Evolutionary conservation across 2,888 invertebrate genomes (phyloP).

Genomic region (Andrena minutula): DNA sequence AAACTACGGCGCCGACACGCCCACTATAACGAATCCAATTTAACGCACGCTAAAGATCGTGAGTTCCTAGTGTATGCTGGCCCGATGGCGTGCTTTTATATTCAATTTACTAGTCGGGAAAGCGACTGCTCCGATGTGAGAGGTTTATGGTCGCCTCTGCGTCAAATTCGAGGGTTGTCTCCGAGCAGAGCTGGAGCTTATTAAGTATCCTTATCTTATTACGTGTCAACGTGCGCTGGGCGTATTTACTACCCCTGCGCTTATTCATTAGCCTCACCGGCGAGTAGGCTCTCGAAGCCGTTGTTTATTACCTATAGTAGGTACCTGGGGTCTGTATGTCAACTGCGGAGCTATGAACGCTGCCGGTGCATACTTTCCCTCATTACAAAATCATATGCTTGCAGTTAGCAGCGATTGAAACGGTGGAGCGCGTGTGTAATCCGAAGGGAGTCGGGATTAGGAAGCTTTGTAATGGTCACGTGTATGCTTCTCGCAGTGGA

Average conservation of each 20-base stretch:
- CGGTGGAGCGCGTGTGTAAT: slow-evolving; percentile 34
- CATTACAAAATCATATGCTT: slow-evolving; percentile 56
- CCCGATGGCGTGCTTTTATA: slow-evolving; percentile 47
- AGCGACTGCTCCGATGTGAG: slow-evolving; percentile 28
- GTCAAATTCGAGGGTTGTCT: slow-evolving; percentile 46
- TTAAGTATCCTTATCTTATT: slow-evolving; percentile 45
- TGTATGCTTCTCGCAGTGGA: background rate
- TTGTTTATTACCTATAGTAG: slow-evolving; percentile 37
- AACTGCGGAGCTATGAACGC: slow-evolving; percentile 9
- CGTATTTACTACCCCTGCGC: slow-evolving; percentile 41
- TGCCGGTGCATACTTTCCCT: slow-evolving; percentile 51
- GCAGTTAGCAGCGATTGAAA: slow-evolving; percentile 49
- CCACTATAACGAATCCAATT: slow-evolving; percentile 70
- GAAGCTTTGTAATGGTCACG: too few species aligned
- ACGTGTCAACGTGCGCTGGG: slow-evolving; percentile 18
- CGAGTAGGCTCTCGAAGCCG: slow-evolving; percentile 24
- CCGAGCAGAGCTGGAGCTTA: background rate
- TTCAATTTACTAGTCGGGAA: slow-evolving; percentile 58
- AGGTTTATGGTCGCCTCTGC: slow-evolving; percentile 25
- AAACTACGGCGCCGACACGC: slow-evolving; percentile 64
- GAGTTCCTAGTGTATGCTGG: slow-evolving; percentile 50
- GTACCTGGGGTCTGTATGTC: slow-evolving; percentile 31
- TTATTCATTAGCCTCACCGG: slow-evolving; percentile 45
- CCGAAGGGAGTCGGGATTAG: background rate
- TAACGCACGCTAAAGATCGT: slow-evolving; percentile 61